These are phyloP conservation scores for Agrilus cyanescens DNA, from an alignment of 2,888 invertebrate species.

Conservation along the genomic window DNA sequence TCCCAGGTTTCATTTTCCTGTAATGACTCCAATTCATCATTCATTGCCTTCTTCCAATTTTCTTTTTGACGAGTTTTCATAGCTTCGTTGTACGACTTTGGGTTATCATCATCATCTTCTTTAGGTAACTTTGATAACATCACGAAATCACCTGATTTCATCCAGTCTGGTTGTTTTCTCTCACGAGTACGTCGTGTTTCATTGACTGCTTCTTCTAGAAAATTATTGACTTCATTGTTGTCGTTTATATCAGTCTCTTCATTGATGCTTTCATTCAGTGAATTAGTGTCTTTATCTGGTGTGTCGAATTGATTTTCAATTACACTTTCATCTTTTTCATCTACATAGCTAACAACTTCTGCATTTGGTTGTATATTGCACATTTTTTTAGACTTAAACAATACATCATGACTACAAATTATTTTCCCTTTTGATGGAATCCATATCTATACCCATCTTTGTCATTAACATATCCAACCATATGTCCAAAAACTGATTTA, in stretches of 20 bases:
- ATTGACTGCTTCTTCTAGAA: no score
- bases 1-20: no score
- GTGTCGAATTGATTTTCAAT: neutral
- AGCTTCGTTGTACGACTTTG: no score
- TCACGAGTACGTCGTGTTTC: neutral
- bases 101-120: no score
- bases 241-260: no score
- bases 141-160: no score
- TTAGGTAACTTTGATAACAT: no score
- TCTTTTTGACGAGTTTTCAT: no score
- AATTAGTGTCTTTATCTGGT: neutral
- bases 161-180: neutral
- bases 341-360: neutral
- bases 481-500: constrained; percentile 4
- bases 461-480: constrained; percentile 6
- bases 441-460: constrained; percentile 7
- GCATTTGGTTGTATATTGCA: no score
- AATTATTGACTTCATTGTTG: no score
- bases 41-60: no score
- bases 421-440: constrained; percentile 2
- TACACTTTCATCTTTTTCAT: neutral
- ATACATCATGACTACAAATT: neutral
- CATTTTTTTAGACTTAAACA: neutral
- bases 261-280: neutral
- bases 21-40: no score